Base-by-base conservation (phyloP, 2,888 invertebrate species). In the Trissonchulus latispiculum region DNA sequence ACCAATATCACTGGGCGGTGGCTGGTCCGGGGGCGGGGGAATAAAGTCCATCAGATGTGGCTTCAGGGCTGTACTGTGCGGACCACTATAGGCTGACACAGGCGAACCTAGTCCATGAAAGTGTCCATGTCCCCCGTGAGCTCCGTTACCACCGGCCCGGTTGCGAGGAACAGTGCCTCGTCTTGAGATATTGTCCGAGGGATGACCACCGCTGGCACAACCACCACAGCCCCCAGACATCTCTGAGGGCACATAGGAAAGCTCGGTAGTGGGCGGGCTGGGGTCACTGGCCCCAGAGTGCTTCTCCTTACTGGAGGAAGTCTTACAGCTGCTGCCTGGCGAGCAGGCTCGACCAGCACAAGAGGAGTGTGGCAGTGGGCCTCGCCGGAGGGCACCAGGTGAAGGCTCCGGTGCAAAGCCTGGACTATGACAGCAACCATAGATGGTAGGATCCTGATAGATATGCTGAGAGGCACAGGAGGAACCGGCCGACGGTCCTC, bases 1-100 rank as follows among this genome's bases (percentile, higher is more conserved):
- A 23, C 48, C 48, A 8, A 48, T 8, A 23, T 48, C 48, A 23
- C 48, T 48, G 8, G 73, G 73, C 15, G 73, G 73, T 2, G 73
- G 72, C 32, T 59, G 61, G 3, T 23, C 61, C 15, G 73, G 73
- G 2, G 73, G 73, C 73, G 73, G 73, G 15, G 73, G 73, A 1
- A 73, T 3, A 36, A 73, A 73, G 36, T 73, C 73, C 61, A 73
- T 29, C 28, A 73, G 36, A 23, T 28, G n/a, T 29, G 73, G 73
- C 61, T 2, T 72, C 28, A 71, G 71, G 18, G 18, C 15, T 15
- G 23, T 23, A 33, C 66, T 66, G 70, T 37, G 72, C 18, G 29
- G 68, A 29, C 3, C 18, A 18, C 66, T n/a, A 66, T n/a, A 15
- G 18, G 66, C 18, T 23, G 18, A 15, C 35, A 23, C 59, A 59